Evolutionary conservation across 1,140 invertebrate genomes (phyloP), one percentile per base, ranked within the genome.

Genomic region (Drosophila nigrodunni): DNA sequence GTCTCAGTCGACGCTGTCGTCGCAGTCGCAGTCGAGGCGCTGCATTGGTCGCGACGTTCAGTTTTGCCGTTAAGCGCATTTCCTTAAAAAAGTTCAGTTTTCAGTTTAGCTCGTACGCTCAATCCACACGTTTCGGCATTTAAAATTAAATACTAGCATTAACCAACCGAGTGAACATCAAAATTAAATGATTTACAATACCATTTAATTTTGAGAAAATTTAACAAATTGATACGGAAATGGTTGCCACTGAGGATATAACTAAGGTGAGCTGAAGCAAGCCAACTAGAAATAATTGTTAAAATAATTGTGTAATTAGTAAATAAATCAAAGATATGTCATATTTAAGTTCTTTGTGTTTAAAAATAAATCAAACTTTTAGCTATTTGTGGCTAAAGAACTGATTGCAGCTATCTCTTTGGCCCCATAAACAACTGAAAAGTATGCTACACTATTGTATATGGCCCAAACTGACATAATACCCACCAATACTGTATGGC

Each of bases 1-100:
- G 35, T 49, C 58, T 10, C 72, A 25, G 69, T 35, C 39, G 49
- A 52, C 54, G 72, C 34, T 55, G 68, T 34, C 39, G 70, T 61
- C 58, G 62, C 55, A n/a, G 60, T 54, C 37, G 43, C 66, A 7
- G 57, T 54, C 43, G 62, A 57, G 21, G 60, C 43, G 13, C 21
- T 39, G 70, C 67, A 46, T 50, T 30, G 47, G 50, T 59, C 37
- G 44, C 62, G 54, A 34, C 66, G 76, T 73, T 87, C 86, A 77
- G 77, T 69, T 82, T 60, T 77, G 77, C 72, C 74, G 67, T 62
- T 77, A 76, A 90, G 74, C 83, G 85, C 60, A 41, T 82, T 88
- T 89, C 85, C 83, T 88, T 88, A 44, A 66, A 83, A 70, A 88
- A 83, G 69, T 83, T 88, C 60, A 88, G 83, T 88, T 85, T 72